A percentile compares a stretch with the other conserved stretches of the same genome.
These are phyloP conservation scores for Drosophila burlai DNA, from an alignment of 1,140 invertebrate species.

Conservation along the genomic window DNA sequence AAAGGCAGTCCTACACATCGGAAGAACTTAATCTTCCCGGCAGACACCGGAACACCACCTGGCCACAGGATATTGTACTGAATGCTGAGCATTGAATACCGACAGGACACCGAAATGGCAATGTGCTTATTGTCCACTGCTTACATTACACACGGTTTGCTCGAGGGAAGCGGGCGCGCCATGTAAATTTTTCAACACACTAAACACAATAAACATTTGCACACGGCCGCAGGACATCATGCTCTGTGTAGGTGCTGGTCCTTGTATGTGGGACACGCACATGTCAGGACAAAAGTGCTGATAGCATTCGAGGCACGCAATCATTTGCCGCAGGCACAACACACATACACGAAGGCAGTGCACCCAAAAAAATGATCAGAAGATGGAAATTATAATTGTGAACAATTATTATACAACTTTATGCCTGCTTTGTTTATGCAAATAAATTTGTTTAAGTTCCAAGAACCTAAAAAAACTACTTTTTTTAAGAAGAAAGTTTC, in stretches of 20 bases:
- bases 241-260: constrained; percentile 14
- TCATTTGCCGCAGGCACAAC: constrained; percentile 30
- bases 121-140: constrained; percentile 38
- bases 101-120: constrained; percentile 31
- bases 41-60: constrained; percentile 16
- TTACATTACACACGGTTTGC: constrained; percentile 15
- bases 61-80: constrained; percentile 17
- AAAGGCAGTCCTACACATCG: constrained; percentile 6
- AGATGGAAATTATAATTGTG: not conserved
- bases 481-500: not conserved
- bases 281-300: constrained; percentile 36
- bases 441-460: not conserved
- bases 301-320: constrained; percentile 60
- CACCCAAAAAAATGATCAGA: constrained; percentile 22
- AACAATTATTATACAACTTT: not conserved
- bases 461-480: not conserved
- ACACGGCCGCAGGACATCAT: constrained; percentile 48
- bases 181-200: constrained; percentile 67
- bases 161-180: constrained; percentile 18
- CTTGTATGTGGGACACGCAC: constrained; percentile 30
- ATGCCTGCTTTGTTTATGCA: not conserved
- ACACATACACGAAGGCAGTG: constrained; percentile 4
- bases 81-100: constrained; percentile 38
- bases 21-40: constrained; percentile 22
- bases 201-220: constrained; percentile 62